Base-by-base conservation (phyloP, 2,888 invertebrate genomes). In the Acleris emargana region DNA sequence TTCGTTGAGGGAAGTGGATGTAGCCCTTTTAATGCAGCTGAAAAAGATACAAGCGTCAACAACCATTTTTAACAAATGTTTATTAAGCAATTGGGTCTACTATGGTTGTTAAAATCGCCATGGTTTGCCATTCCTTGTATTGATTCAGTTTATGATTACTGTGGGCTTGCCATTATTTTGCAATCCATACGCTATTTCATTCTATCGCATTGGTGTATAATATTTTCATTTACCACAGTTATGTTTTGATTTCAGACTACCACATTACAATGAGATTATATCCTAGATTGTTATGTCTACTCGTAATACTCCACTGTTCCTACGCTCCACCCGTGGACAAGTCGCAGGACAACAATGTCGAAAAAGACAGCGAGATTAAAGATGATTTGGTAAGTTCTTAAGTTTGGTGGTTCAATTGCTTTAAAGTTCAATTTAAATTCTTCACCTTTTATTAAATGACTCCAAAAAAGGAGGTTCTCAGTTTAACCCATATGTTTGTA, bases 301-400 rank as follows among this genome's bases (percentile, higher is more conserved):
- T 83, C 64, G 69, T 81, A 22, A 71, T 87, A 69, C 78, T 91
- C 0, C 90, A 92, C 66, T 81, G 83, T 60, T 87, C 90, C 0
- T 91, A 83, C 77, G 93, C 93, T 20, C 92, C 94, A 18, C 94
- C 94, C 0, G 94, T 94, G 1, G 87, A 38, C 4, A 38, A 38
- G 13, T 38, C 89, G 13, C 93, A 91, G 54, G 91, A 93, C 5
- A 93, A 93, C 69, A 77, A 83, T 7, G 85, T 85, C 58, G 90
- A 91, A 22, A 82, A 88, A 47, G 91, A 89, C 47, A 87, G 84
- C 72, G 90, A 91, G 75, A 77, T 88, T n/a, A 88, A 87, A 71
- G 90, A 91, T 73, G 89, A 93, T 73, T 78, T 93, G 86, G 93
- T 93, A 82, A 87, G 73, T 61, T 69, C 16, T 51, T 43, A 17